Evolutionary conservation across 2,797 vertebrate genomes (phyloP).

Genomic region (Iguana delicatissima): DNA sequence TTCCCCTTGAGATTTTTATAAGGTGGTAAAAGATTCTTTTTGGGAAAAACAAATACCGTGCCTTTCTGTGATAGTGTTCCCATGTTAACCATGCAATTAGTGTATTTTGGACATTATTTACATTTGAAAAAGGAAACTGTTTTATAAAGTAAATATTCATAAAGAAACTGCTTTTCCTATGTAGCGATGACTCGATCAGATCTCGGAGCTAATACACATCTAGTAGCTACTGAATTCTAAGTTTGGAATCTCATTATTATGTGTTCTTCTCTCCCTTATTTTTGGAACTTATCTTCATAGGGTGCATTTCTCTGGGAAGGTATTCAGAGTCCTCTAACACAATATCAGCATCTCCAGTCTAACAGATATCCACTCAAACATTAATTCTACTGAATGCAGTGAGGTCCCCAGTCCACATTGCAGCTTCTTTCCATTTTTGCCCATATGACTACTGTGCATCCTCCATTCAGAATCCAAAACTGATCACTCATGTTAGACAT

Average conservation of each 20-base stretch:
- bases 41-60: slow-evolving; percentile 21
- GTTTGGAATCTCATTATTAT: neutral
- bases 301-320: neutral
- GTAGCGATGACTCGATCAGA: neutral
- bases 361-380: neutral
- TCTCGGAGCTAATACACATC: neutral
- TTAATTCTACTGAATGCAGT: neutral
- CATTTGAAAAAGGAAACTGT: neutral
- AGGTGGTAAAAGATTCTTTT: neutral
- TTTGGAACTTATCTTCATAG: neutral
- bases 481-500: too few species aligned
- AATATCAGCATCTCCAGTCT: neutral
- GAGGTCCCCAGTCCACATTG: neutral
- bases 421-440: neutral
- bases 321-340: neutral
- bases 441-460: neutral
- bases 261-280: neutral
- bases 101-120: neutral
- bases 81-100: neutral
- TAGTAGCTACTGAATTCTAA: neutral
- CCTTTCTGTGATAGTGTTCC: neutral
- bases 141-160: slow-evolving; percentile 11
- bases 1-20: slow-evolving; percentile 19
- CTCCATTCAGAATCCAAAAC: neutral
- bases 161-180: neutral